Conservation (phyloP, 2,113 vertebrate genomes). For the Chrysochloris asiatica region DNA sequence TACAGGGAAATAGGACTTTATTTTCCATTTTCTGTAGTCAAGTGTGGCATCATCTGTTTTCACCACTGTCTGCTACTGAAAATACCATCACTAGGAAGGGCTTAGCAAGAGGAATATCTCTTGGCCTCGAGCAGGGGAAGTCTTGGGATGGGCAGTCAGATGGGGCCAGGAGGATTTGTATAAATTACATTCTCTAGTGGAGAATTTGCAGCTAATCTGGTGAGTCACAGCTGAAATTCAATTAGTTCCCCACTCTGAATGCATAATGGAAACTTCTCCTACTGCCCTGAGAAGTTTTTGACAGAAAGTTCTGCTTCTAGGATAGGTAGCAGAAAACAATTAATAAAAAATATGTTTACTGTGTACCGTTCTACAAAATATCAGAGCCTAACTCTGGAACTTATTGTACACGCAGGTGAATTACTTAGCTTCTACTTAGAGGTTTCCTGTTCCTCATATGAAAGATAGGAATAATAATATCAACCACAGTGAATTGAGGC, state of each 20-base stretch:
- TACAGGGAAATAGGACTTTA: not conserved
- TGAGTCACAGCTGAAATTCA: not conserved
- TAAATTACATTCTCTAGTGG: not conserved
- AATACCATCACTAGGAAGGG: not conserved
- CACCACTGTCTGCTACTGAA: not conserved
- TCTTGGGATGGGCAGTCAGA: not conserved
- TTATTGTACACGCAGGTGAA: not conserved
- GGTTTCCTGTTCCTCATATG: not conserved
- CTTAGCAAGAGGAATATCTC: not conserved
- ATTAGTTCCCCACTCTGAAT: not conserved
- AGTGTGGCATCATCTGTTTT: not conserved
- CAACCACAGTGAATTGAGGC: not conserved
- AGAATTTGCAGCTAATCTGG: not conserved
- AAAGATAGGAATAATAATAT: not conserved
- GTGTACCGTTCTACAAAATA: not conserved
- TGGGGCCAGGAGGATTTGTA: not conserved
- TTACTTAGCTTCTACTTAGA: not conserved
- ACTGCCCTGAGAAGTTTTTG: not conserved
- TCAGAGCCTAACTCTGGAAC: too few species aligned
- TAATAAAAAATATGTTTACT: not conserved
- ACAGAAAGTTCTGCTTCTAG: not conserved
- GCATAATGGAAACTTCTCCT: not conserved
- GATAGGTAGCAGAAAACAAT: not conserved
- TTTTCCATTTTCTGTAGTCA: not conserved
- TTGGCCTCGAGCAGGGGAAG: not conserved